These are phyloP conservation scores for Caenorhabditis sp. DNA, from an alignment of 2,888 invertebrate species.

Conservation along the genomic window DNA sequence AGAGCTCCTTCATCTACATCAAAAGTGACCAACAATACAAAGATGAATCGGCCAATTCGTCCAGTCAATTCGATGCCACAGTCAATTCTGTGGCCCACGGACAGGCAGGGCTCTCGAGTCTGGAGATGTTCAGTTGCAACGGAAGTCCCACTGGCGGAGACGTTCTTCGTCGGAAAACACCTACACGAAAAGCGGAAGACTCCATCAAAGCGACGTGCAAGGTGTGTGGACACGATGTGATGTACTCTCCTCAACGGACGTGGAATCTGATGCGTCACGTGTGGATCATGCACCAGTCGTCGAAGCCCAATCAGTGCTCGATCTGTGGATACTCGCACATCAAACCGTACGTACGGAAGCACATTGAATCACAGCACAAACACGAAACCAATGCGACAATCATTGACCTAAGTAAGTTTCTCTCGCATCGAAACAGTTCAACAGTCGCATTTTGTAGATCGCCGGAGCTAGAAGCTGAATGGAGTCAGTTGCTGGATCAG, in stretches of 20 bases:
- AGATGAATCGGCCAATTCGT: no score
- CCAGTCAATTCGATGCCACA: constrained; percentile 41
- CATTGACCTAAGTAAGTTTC: constrained; percentile 46
- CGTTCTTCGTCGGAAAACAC: constrained; percentile 32
- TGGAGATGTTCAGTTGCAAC: constrained; percentile 44
- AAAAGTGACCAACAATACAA: constrained; percentile 32
- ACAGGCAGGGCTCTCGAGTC: constrained; percentile 15
- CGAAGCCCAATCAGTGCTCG: constrained; percentile 56
- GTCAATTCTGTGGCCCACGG: constrained; percentile 53
- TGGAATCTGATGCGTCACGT: constrained; percentile 61
- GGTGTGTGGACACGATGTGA: constrained; percentile 55
- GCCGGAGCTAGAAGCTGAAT: constrained; percentile 52
- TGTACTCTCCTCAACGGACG: constrained; percentile 58
- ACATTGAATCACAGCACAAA: constrained; percentile 54
- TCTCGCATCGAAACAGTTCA: background rate
- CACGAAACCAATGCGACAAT: constrained; percentile 36
- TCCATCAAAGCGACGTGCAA: constrained; percentile 52
- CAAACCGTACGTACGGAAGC: constrained; percentile 57
- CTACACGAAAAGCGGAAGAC: constrained; percentile 38
- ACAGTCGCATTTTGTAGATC: no score
- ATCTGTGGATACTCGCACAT: constrained; percentile 56
- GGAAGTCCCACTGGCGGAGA: constrained; percentile 21
- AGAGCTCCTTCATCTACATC: constrained; percentile 35
- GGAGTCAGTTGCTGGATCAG: constrained; percentile 46
- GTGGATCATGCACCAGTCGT: constrained; percentile 60